Evolutionary conservation across 2,888 invertebrate species (phyloP).

Genomic region (Belgica antarctica): DNA sequence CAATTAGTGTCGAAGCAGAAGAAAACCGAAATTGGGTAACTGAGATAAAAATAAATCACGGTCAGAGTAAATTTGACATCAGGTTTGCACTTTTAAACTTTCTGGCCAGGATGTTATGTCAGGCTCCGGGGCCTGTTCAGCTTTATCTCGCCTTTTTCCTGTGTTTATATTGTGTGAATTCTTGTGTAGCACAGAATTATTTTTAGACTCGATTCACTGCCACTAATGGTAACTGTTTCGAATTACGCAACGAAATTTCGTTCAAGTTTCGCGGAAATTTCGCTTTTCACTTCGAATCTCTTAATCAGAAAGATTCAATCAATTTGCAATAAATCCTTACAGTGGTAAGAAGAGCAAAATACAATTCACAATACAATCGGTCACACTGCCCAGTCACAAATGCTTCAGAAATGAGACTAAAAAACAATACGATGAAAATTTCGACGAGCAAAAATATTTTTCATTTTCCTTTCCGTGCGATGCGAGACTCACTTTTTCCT

Average conservation of each 20-base stretch:
- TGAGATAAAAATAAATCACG: not conserved
- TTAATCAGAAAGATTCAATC: no score
- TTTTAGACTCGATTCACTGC: constrained; percentile 21
- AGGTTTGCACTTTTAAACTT: no score
- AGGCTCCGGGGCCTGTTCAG: no score
- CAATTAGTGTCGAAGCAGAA: not conserved
- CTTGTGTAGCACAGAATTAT: not conserved
- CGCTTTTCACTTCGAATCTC: no score
- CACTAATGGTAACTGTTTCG: not conserved
- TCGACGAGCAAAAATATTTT: constrained; percentile 20
- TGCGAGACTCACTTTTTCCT: constrained; percentile 5
- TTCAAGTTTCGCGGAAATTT: not conserved
- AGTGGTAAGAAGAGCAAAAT: not conserved
- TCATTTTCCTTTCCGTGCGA: constrained; percentile 16
- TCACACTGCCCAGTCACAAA: constrained; percentile 23
- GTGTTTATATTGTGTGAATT: not conserved
- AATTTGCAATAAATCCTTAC: not conserved
- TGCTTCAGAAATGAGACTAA: constrained; percentile 40
- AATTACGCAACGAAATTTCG: constrained; percentile 25
- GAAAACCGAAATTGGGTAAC: not conserved
- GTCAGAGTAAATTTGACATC: no score
- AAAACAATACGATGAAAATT: constrained; percentile 29
- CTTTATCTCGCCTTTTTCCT: not conserved
- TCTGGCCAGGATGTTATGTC: no score
- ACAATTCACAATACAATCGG: not conserved